Conservation (phyloP, 2,888 invertebrate species). For the Synanthedon vespiformis region DNA sequence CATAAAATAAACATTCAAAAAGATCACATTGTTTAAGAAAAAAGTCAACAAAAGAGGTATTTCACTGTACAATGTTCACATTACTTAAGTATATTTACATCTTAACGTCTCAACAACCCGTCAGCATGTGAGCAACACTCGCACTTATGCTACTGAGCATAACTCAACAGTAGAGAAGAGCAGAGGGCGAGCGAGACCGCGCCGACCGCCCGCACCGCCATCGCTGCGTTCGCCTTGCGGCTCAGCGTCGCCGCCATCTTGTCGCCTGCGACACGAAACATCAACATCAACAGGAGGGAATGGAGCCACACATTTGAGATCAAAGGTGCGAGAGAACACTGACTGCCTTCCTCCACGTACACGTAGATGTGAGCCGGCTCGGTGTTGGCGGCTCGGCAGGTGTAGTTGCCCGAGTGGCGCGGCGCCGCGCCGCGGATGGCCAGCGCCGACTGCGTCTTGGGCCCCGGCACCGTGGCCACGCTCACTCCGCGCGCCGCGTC, state of each 20-base stretch:
- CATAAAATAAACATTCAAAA: too few species aligned
- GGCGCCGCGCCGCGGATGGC: constrained; percentile 86
- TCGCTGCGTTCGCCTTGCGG: constrained; percentile 68
- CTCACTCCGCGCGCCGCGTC: constrained; percentile 85
- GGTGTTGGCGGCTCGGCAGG: constrained; percentile 90
- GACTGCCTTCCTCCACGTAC: constrained; percentile 89
- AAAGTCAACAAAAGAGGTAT: too few species aligned
- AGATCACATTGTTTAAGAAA: too few species aligned
- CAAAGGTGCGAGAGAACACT: constrained; percentile 11
- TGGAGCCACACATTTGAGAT: not conserved
- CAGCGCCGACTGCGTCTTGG: constrained; percentile 86
- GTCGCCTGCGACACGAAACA: constrained; percentile 74
- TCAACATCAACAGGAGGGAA: not conserved
- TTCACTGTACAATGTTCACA: too few species aligned
- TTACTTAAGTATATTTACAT: too few species aligned
- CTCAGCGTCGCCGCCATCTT: constrained; percentile 91
- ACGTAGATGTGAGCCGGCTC: constrained; percentile 91
- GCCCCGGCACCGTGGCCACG: constrained; percentile 86
- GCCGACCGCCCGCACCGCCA: constrained; percentile 5
- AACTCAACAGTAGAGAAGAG: not conserved
- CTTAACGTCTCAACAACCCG: too few species aligned
- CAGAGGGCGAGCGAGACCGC: constrained; percentile 5
- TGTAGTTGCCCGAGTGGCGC: constrained; percentile 91
- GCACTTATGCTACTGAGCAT: not conserved
- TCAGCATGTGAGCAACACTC: too few species aligned